Percentiles rank a stretch among this genome's conserved stretches.
These are phyloP conservation scores for Formica aserva DNA, from an alignment of 2,888 invertebrate genomes.

Conservation along the genomic window DNA sequence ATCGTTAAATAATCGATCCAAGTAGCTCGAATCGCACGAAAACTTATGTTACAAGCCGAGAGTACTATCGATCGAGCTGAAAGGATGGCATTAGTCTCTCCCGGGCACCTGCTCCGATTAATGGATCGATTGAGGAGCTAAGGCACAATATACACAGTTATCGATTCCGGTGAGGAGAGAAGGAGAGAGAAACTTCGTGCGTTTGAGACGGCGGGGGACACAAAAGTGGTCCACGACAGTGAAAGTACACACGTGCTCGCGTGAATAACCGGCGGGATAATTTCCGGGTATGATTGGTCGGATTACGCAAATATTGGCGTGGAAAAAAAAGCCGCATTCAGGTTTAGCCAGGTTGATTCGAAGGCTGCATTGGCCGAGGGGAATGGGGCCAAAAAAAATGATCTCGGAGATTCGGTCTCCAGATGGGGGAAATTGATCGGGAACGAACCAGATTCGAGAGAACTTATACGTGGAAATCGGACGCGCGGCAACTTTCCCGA, in stretches of 20 bases:
- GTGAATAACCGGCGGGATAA: slow-evolving; percentile 32
- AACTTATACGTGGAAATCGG: slow-evolving; percentile 52
- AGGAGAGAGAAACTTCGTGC: slow-evolving; percentile 1
- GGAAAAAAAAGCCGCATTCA: slow-evolving; percentile 66
- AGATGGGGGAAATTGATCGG: slow-evolving; percentile 64
- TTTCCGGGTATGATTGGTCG: slow-evolving; percentile 73
- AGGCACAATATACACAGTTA: slow-evolving; percentile 13
- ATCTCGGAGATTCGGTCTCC: slow-evolving; percentile 34
- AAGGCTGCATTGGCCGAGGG: not conserved
- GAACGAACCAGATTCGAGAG: slow-evolving; percentile 58
- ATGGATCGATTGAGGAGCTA: slow-evolving; percentile 33
- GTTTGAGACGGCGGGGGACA: not conserved
- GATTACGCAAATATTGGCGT: slow-evolving; percentile 76
- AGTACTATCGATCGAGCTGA: slow-evolving; percentile 36
- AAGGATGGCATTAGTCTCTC: slow-evolving; percentile 43
- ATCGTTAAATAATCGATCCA: slow-evolving; percentile 1
- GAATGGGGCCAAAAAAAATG: slow-evolving; percentile 31
- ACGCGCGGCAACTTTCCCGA: slow-evolving; percentile 63
- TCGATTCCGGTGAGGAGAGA: slow-evolving; percentile 31
- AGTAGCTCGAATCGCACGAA: not conserved
- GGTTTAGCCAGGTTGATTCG: slow-evolving; percentile 56
- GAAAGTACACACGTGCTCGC: slow-evolving; percentile 76
- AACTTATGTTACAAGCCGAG: slow-evolving; percentile 33
- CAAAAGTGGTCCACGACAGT: slow-evolving; percentile 68
- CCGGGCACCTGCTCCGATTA: slow-evolving; percentile 38